Base-by-base conservation (phyloP, 2,888 invertebrate genomes). In the Tipula vernalis region DNA sequence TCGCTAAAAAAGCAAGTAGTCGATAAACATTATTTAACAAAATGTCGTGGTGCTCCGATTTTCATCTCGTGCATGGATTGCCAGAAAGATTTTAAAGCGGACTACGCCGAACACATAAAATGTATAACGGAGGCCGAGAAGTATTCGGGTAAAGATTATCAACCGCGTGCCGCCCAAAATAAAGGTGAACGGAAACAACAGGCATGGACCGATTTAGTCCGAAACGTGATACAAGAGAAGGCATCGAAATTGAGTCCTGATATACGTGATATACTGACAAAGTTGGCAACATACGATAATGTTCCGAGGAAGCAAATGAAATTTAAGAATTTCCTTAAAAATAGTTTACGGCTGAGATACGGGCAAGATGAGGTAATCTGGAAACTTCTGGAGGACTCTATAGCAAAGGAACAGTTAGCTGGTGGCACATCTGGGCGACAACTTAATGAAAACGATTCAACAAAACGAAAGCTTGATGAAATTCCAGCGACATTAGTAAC, bases 1-100 rank as follows among this genome's bases (percentile, higher is more conserved):
- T 95, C 97, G 57, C 92, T 98, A 47, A 97, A 98, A 90, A 99
- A 99, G 90, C 96, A 96, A 39, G 95, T 96, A 90, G 98, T 98
- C 0, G 97, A 97, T 88, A 97, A 97, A 90, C 98, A 98, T 91
- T 96, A 95, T 90, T 93, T 94, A 88, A 94, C 93, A 86, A 93
- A 94, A 90, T 98, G 98, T 90, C 94, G 95, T 0, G 89, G 93
- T 88, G 93, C 93, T 13, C 93, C 93, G 86, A 94, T 95, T 88
- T 95, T 94, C 89, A 92, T 98, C 84, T 96, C 98, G 0, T 99
- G 99, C 91, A 96, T 98, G 91, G 99, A 99, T 90, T 99, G 98
- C 91, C 95, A 96, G 86, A 97, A 97, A 91, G 98, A 98, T 91
- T 99, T 89, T 91, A 96, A 96, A 89, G 96, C 94, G 3, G 95